Evolutionary conservation across 2,113 vertebrate genomes (phyloP).

Genomic region (Melanocharis versteri): DNA sequence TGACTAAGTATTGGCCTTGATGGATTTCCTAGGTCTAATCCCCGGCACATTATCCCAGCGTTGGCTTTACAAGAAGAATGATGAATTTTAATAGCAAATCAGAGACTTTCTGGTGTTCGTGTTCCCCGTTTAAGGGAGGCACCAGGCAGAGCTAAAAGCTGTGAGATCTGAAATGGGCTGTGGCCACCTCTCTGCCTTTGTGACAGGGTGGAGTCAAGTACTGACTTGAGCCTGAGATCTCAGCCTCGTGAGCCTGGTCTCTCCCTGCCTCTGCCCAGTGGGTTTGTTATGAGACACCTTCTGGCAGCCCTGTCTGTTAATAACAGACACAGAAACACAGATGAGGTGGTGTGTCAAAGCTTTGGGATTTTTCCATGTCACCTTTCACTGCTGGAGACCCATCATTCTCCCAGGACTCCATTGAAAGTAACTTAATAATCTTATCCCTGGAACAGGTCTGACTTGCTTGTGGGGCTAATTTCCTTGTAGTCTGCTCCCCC

Average conservation of each 20-base stretch:
- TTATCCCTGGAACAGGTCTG: not conserved
- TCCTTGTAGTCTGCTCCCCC: not conserved
- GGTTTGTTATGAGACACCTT: not conserved
- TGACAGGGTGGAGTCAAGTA: not conserved
- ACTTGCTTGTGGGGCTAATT: not conserved
- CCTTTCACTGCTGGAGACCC: not conserved
- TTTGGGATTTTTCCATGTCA: not conserved
- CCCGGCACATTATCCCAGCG: not conserved
- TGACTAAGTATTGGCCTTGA: slow-evolving; percentile 33
- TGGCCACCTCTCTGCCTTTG: not conserved
- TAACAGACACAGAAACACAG: not conserved
- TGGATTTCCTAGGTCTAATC: slow-evolving; percentile 42
- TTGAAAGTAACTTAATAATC: not conserved
- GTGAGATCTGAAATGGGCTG: not conserved
- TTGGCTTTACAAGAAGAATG: not conserved
- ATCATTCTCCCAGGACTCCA: not conserved
- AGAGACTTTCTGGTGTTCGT: not conserved
- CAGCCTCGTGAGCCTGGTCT: not conserved
- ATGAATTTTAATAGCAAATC: slow-evolving; percentile 21
- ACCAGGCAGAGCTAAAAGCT: not conserved
- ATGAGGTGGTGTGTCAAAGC: not conserved
- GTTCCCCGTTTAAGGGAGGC: not conserved
- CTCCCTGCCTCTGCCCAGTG: not conserved
- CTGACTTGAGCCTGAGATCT: not conserved
- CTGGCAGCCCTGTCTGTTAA: not conserved